Base-by-base conservation (phyloP, 2,797 vertebrate genomes). In the Chiroxiphia lanceolata region DNA sequence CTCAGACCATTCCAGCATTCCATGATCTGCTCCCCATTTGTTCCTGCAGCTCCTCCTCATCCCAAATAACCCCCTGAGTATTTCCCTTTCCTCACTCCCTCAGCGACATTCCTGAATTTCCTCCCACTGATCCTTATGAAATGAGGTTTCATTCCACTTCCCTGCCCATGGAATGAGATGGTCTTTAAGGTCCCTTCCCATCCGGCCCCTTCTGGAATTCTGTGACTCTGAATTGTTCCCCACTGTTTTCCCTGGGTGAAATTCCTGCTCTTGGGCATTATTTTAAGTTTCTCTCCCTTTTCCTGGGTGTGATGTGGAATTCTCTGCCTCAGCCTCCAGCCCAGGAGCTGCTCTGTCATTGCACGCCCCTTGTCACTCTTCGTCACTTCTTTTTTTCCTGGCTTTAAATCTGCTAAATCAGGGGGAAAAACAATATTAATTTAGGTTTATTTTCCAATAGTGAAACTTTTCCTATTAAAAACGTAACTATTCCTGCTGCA, bases 191-290 rank as follows among this genome's bases (percentile, higher is more conserved):
- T 56, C 53, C 18, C 20, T n/a, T 9, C 13, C 51, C 6, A 11
- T 51, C 21, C 54, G 57, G 15, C 9, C 21, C 13, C 9, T 19
- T 33, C 17, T 15, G 20, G 33, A 5, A 56, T 36, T 16, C 13
- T 3, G 2, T 5, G 22, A 7, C 45, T 4, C 11, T 13, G 33
- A 17, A 47, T 33, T 42, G 5, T 26, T 45, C 0, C 0, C 31
- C 0, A 0, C 31, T 12, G 1, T n/a, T 61, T 38, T 53, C 20
- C 51, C 11, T 26, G 17, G 0, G 1, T 22, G 22, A 16, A n/a
- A 89, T 38, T 50, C 36, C 21, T 27, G 23, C 63, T 16, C 8
- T 8, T 17, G 19, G 63, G 23, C 13, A 1, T 10, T 22, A 12
- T 19, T 54, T 56, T 36, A 11, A 33, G 12, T 9, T 34, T 40